These are phyloP conservation scores for Dasyurus viverrinus DNA, from an alignment of 2,113 vertebrate species.

Conservation along the genomic window DNA sequence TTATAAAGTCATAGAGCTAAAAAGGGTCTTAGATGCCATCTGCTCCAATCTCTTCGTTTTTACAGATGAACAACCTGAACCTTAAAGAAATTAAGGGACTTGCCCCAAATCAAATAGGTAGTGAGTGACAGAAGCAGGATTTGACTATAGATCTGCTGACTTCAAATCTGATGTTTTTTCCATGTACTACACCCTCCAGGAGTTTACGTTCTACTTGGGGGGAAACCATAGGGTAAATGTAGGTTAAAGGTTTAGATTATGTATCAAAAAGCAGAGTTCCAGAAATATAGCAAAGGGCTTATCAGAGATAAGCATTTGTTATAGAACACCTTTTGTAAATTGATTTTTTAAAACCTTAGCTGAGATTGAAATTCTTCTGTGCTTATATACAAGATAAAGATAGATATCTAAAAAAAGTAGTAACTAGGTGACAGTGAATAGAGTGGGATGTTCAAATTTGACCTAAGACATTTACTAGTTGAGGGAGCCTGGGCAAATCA, in stretches of 20 bases:
- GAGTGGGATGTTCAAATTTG: too few species aligned
- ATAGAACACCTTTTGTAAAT: background rate
- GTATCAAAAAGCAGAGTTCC: background rate
- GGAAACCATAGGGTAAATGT: background rate
- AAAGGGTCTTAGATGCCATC: background rate
- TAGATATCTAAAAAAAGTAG: background rate
- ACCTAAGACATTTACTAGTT: too few species aligned
- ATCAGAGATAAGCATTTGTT: background rate
- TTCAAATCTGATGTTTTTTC: background rate
- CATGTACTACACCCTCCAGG: background rate
- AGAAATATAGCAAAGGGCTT: background rate
- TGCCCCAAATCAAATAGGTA: background rate
- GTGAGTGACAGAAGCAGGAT: background rate
- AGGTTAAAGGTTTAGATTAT: background rate
- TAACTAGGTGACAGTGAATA: too few species aligned
- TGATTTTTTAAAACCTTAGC: background rate
- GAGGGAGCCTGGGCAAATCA: too few species aligned
- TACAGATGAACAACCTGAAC: background rate
- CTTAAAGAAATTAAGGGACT: background rate
- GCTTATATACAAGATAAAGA: background rate
- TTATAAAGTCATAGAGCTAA: background rate
- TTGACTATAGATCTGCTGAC: background rate
- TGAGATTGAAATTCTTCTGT: background rate
- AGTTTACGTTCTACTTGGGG: background rate
- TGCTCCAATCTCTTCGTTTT: background rate